phyloP scores from a whole-genome alignment of 2,797 vertebrate species.

The Sebastes steindachneri region DNA sequence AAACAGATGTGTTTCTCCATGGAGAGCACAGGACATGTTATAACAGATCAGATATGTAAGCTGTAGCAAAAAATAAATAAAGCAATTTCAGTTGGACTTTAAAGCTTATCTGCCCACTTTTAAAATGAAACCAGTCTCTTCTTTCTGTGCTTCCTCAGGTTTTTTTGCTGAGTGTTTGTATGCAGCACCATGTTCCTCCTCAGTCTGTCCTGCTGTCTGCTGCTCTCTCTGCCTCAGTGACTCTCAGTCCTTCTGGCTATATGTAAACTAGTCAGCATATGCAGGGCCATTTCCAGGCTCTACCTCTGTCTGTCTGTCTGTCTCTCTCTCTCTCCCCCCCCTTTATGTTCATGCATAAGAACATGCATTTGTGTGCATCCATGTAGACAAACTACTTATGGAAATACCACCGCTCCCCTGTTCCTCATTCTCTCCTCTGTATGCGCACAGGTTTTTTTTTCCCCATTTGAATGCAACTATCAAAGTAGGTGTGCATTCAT shows the following conservation, averaged over 20 bases:
- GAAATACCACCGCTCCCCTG: constrained; percentile 18
- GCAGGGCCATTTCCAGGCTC: constrained; percentile 21
- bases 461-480: constrained; percentile 1
- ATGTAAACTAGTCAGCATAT: constrained; percentile 47
- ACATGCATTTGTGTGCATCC: constrained; percentile 46
- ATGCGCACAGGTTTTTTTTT: not conserved
- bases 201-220: constrained; percentile 49
- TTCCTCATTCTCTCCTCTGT: not conserved
- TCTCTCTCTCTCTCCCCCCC: not conserved
- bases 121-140: not conserved
- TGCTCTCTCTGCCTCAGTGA: constrained; percentile 38
- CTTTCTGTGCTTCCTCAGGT: not conserved
- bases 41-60: not conserved
- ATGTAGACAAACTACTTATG: constrained; percentile 47
- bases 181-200: constrained; percentile 39
- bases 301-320: constrained; percentile 16
- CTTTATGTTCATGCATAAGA: constrained; percentile 51
- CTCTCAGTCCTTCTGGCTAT: constrained; percentile 36
- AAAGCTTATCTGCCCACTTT: not conserved
- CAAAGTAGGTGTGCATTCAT: not conserved
- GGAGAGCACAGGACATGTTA: not conserved
- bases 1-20: not conserved
- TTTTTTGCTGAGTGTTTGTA: constrained; percentile 25
- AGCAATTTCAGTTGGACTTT: not conserved
- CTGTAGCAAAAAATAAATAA: not conserved